These are phyloP conservation scores for Dimorphilus gyrociliatus DNA, from an alignment of 2,888 invertebrate genomes.

Conservation along the genomic window DNA sequence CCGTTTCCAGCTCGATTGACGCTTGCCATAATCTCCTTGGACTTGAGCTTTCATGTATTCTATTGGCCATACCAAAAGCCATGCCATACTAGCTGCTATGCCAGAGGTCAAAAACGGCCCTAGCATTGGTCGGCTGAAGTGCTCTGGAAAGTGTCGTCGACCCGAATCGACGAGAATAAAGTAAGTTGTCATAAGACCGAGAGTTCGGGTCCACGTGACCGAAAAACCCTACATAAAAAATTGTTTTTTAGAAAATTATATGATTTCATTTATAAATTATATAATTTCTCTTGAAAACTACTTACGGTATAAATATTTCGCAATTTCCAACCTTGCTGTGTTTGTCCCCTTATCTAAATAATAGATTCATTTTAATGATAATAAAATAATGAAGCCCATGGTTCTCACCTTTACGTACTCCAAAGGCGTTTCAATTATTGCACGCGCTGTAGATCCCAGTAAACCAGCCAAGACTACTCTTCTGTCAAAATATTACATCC, in stretches of 20 bases:
- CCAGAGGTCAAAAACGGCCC: constrained; percentile 32
- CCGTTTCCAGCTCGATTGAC: no score
- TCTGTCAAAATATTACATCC: constrained; percentile 14
- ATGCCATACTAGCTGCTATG: constrained; percentile 27
- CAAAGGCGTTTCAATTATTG: constrained; percentile 31
- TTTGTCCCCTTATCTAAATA: constrained; percentile 24
- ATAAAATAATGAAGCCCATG: neutral
- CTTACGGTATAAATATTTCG: constrained; percentile 23
- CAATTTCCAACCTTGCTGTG: constrained; percentile 23
- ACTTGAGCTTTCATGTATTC: constrained; percentile 35
- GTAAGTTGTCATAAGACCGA: constrained; percentile 29
- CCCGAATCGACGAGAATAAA: constrained; percentile 30
- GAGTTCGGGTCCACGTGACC: constrained; percentile 26
- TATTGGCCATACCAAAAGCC: constrained; percentile 35
- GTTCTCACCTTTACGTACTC: constrained; percentile 28
- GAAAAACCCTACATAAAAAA: constrained; percentile 24
- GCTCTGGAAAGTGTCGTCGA: constrained; percentile 26
- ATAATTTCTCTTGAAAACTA: constrained; percentile 3
- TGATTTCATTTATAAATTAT: neutral
- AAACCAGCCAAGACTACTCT: constrained; percentile 25
- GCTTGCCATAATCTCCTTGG: constrained; percentile 28
- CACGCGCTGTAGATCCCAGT: constrained; percentile 23
- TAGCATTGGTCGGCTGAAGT: constrained; percentile 22
- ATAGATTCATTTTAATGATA: neutral
- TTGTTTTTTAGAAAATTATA: neutral